Percentiles rank a stretch among this genome's conserved stretches.
Conservation (phyloP, 1,140 invertebrate species). For the Elysia chlorotica region DNA sequence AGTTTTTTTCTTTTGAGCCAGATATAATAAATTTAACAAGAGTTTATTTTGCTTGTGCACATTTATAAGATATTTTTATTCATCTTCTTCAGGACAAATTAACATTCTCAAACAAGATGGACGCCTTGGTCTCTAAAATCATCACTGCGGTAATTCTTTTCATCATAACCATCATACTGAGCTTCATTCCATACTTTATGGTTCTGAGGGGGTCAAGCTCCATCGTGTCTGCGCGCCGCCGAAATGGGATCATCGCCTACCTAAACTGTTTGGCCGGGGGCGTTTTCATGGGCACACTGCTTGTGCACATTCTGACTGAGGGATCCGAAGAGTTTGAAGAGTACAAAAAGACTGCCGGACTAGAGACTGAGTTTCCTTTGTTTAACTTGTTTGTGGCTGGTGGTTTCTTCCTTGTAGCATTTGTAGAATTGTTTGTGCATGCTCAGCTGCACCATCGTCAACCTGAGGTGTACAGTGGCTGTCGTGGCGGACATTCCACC, state of each 20-base stretch:
- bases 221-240: not conserved
- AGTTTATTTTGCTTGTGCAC: too few relatives aligned
- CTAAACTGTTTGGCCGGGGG: constrained; percentile 66
- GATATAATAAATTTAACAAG: too few relatives aligned
- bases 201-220: constrained; percentile 7
- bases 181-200: constrained; percentile 27
- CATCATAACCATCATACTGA: constrained; percentile 24
- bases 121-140: constrained; percentile 19
- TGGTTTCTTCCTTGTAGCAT: constrained; percentile 67
- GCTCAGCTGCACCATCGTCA: constrained; percentile 35
- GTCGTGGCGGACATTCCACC: not conserved
- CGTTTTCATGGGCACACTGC: constrained; percentile 66
- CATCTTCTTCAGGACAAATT: too few relatives aligned
- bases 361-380: constrained; percentile 28
- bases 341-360: constrained; percentile 5
- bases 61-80: too few relatives aligned
- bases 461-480: not conserved
- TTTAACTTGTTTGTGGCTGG: constrained; percentile 52
- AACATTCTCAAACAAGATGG: constrained; percentile 21
- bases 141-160: constrained; percentile 25
- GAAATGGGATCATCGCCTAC: constrained; percentile 23
- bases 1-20: too few relatives aligned
- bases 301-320: constrained; percentile 67
- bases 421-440: constrained; percentile 64
- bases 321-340: constrained; percentile 56